Conservation (phyloP, 2,888 invertebrate genomes). For the Gari tellinella region DNA sequence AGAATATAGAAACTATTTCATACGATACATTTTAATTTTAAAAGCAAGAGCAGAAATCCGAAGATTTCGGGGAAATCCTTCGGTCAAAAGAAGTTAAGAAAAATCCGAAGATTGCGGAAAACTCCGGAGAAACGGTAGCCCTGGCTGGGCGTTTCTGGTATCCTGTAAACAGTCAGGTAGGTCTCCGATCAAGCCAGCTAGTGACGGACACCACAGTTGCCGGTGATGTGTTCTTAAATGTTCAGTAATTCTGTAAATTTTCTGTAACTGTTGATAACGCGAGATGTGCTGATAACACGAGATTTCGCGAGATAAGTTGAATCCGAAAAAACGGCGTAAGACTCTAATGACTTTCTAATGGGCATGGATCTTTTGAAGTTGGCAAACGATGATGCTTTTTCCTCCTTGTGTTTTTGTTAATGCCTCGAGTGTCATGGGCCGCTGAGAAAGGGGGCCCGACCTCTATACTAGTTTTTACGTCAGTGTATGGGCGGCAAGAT, state of each 20-base stretch:
- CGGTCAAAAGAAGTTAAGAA: too few species aligned
- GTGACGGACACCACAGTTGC: constrained; percentile 56
- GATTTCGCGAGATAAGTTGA: constrained; percentile 47
- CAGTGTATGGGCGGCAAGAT: too few species aligned
- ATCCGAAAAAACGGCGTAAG: constrained; percentile 25
- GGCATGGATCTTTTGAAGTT: constrained; percentile 31
- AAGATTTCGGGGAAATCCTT: too few species aligned
- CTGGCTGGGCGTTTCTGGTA: too few species aligned
- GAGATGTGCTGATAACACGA: constrained; percentile 47
- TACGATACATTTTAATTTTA: too few species aligned
- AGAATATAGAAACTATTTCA: too few species aligned
- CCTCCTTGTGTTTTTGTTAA: constrained; percentile 3
- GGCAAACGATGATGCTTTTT: constrained; percentile 4
- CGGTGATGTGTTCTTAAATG: constrained; percentile 47
- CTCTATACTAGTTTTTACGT: too few species aligned
- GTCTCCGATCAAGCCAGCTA: constrained; percentile 7
- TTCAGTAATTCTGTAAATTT: constrained; percentile 60
- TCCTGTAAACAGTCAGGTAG: constrained; percentile 10
- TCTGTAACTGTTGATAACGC: constrained; percentile 54
- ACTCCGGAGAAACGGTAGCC: too few species aligned
- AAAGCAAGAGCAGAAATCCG: too few species aligned
- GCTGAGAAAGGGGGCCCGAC: too few species aligned
- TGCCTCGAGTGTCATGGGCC: too few species aligned
- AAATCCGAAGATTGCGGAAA: too few species aligned
- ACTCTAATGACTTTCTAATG: constrained; percentile 52